Evolutionary conservation across 2,113 vertebrate species (phyloP).

Genomic region (Crotalus tigris): DNA sequence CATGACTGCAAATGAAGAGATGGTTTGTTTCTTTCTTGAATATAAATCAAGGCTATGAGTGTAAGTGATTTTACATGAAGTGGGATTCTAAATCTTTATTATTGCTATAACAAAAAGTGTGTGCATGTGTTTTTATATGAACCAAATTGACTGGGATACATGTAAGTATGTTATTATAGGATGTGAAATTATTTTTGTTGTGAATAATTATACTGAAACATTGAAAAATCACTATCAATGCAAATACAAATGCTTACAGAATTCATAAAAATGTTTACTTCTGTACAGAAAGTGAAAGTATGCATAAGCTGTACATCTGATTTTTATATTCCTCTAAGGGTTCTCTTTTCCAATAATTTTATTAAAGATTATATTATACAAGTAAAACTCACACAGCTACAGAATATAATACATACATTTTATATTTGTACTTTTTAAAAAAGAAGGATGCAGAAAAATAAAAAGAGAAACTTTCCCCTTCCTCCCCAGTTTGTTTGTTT

Average conservation of each 20-base stretch:
- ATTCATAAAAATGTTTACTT: background rate
- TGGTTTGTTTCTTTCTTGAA: background rate
- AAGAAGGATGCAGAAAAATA: background rate
- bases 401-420: background rate
- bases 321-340: background rate
- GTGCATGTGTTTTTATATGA: background rate
- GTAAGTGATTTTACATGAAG: background rate
- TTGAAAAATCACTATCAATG: background rate
- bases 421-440: background rate
- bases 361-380: background rate
- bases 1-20: background rate
- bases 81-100: conserved; percentile 17
- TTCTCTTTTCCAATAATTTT: background rate
- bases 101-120: background rate
- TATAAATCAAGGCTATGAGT: background rate
- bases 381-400: background rate
- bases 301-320: background rate
- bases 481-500: background rate
- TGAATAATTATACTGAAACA: background rate
- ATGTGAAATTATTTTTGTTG: background rate
- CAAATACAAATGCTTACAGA: background rate
- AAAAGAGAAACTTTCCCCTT: background rate
- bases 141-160: background rate
- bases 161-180: background rate
- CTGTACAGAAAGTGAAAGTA: background rate